Evolutionary conservation across 2,797 vertebrate genomes (phyloP).

Genomic region (Galagoides demidoff): DNA sequence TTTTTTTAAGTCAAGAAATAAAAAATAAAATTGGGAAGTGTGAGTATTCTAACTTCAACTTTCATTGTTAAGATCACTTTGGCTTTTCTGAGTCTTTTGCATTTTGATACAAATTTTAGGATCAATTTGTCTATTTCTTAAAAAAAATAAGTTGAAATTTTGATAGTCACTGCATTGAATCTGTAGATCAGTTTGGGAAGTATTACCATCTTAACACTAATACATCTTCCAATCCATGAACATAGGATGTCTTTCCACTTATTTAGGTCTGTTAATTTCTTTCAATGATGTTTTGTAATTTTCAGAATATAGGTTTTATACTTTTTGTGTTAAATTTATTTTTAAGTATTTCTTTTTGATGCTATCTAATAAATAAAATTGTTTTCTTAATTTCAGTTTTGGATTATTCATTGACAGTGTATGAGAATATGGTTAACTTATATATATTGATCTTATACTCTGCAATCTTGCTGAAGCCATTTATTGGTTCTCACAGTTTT

Average conservation of each 20-base stretch:
- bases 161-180: neutral
- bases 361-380: neutral
- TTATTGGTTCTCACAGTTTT: neutral
- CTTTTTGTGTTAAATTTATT: neutral
- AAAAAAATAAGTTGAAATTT: neutral
- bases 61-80: conserved; percentile 6
- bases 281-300: neutral
- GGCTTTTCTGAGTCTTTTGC: neutral
- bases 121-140: neutral
- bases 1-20: too few species aligned
- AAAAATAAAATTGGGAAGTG: neutral
- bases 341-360: neutral
- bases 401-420: neutral
- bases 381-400: neutral
- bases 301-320: neutral
- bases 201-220: neutral
- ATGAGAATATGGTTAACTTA: neutral
- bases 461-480: neutral
- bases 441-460: neutral
- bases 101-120: neutral
- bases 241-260: neutral
- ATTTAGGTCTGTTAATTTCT: neutral
- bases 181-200: neutral
- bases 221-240: neutral
- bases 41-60: neutral